Percentiles rank a stretch among this genome's conserved stretches.
Evolutionary conservation across 1,140 invertebrate species (phyloP).

Genomic region (honey bee (Apis mellifera)): DNA sequence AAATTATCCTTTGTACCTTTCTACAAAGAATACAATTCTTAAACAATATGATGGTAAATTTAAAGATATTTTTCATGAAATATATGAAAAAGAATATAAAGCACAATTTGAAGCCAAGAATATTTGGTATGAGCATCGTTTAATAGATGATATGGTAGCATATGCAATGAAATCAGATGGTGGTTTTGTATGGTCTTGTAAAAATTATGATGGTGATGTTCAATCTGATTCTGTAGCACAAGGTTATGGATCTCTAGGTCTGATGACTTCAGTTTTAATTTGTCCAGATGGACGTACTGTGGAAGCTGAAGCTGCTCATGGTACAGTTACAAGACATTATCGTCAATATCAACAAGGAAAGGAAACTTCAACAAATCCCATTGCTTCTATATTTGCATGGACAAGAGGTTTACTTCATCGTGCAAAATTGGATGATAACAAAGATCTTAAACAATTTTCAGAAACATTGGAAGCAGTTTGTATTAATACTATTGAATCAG

Average conservation of each 20-base stretch:
- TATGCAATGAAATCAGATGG: slow-evolving; percentile 99
- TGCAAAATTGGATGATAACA: slow-evolving; percentile 95
- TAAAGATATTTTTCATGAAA: slow-evolving; percentile 99
- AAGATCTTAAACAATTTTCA: slow-evolving; percentile 88
- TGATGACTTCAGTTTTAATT: slow-evolving; percentile 97
- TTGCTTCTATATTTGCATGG: slow-evolving; percentile 99
- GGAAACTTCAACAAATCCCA: slow-evolving; percentile 98
- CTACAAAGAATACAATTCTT: slow-evolving; percentile 99
- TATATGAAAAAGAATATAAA: slow-evolving; percentile 97
- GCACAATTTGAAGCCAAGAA: slow-evolving; percentile 90
- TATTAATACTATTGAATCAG: slow-evolving; percentile 96
- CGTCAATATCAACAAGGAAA: slow-evolving; percentile 96
- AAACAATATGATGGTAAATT: slow-evolving; percentile 99
- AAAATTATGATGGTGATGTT: slow-evolving; percentile 99
- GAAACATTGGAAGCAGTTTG: slow-evolving; percentile 94
- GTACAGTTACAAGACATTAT: slow-evolving; percentile 98
- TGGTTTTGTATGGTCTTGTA: slow-evolving; percentile 99
- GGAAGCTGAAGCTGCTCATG: slow-evolving; percentile 98
- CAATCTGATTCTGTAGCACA: slow-evolving; percentile 99
- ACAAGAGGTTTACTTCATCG: slow-evolving; percentile 95
- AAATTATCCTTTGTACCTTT: slow-evolving; percentile 95
- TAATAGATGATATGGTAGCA: slow-evolving; percentile 99
- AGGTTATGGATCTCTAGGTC: slow-evolving; percentile 94
- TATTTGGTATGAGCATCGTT: slow-evolving; percentile 98
- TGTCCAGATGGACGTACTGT: slow-evolving; percentile 98